Evolutionary conservation across 2,797 vertebrate species (phyloP), one percentile per base, ranked within the genome.

Genomic region (Phoeniculus purpureus): DNA sequence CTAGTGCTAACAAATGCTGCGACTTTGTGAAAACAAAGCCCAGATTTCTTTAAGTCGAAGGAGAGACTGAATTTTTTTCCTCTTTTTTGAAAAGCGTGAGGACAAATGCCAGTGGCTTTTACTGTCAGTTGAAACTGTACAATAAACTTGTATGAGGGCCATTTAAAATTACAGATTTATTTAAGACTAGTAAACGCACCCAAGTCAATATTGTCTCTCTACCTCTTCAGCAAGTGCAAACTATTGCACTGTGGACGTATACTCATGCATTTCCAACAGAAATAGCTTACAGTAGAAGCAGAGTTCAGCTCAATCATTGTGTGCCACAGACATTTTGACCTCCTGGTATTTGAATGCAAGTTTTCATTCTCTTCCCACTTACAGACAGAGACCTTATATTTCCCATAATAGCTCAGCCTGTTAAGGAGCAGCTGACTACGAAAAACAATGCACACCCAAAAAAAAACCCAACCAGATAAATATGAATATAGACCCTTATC

Each of bases 291-390:
- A 78, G 26, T 78, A 48, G 54, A 48, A 89, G 75, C 81, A 5
- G 29, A 90, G 34, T 37, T 81, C 75, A 45, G n/a, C 17, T 88
- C 71, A 34, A 9, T 31, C 67, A 22, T 2, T 64, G 51, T 83
- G 86, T 89, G 37, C 31, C 78, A 70, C 60, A 71, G 64, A 74
- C 51, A 52, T 55, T 92, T 9, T 85, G 90, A 92, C 80, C 77
- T 89, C 45, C 51, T 95, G 86, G 51, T 58, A 85, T 89, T 77
- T 93, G 66, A 81, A 87, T 87, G 37, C 54, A 43, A 59, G 64
- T 84, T 92, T 81, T 61, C 73, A 82, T 91, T 91, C 40, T 67
- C 54, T 74, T 88, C 54, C 50, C 10, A 7, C 37, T 75, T 66
- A 75, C 76, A 68, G 58, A 48, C 45, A 80, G 27, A 43, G 86